phyloP scores from a whole-genome alignment of 2,888 invertebrate species.

The Euzetes globulus region DNA sequence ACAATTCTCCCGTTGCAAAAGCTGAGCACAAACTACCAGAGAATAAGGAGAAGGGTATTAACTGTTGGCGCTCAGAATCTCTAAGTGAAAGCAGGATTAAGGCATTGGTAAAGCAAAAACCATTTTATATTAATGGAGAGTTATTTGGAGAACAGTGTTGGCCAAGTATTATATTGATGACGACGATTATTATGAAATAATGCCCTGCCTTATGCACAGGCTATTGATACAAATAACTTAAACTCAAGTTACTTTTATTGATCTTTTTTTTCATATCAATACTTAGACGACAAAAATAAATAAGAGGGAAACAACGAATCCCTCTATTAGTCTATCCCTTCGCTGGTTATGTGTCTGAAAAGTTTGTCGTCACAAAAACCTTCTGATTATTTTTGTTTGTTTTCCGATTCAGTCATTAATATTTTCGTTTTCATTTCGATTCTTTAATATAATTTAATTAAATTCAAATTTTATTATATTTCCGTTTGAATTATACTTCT shows the following conservation, averaged over 20 bases:
- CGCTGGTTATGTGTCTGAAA: background rate
- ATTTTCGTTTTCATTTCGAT: background rate
- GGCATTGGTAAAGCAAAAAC: slow-evolving; percentile 28
- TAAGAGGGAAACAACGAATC: slow-evolving; percentile 14
- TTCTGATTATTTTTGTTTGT: background rate
- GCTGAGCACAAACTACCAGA: slow-evolving; percentile 16
- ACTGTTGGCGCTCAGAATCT: slow-evolving; percentile 28
- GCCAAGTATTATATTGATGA: slow-evolving; percentile 27
- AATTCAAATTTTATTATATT: background rate
- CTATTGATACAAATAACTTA: slow-evolving; percentile 29
- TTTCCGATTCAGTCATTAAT: background rate
- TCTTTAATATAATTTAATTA: slow-evolving; percentile 5
- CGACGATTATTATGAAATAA: slow-evolving; percentile 28
- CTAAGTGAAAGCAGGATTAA: slow-evolving; percentile 29
- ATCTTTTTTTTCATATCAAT: slow-evolving; percentile 19
- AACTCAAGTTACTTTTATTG: slow-evolving; percentile 20
- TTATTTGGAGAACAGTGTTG: slow-evolving; percentile 30
- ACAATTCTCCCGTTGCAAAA: slow-evolving; percentile 16
- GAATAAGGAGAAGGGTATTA: slow-evolving; percentile 31
- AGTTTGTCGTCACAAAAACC: background rate
- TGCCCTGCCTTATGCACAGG: slow-evolving; percentile 28
- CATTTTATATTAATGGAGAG: slow-evolving; percentile 31
- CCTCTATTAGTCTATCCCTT: background rate
- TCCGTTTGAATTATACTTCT: background rate
- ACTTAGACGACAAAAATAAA: background rate